Evolutionary conservation across 92 coral and sea anemone species (phyloP).

Genomic region (Paramuricea clavata): DNA sequence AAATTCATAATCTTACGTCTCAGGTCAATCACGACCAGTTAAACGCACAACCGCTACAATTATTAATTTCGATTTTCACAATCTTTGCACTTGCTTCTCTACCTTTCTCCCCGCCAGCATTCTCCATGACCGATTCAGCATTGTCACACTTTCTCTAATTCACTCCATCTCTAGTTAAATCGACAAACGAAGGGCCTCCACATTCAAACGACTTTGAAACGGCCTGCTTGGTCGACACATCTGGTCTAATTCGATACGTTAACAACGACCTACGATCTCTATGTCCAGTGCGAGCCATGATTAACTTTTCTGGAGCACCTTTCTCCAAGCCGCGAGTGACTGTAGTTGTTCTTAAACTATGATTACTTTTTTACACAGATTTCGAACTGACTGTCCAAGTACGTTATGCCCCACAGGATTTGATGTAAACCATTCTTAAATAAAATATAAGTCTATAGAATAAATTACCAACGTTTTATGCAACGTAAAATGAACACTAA

Average conservation of each 20-base stretch:
- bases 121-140: too few relatives aligned
- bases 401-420: not conserved
- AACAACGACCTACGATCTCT: not conserved
- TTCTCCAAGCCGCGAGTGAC: not conserved
- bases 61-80: too few relatives aligned
- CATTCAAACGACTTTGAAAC: not conserved
- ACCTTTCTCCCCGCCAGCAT: too few relatives aligned
- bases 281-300: not conserved
- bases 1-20: too few relatives aligned
- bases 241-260: not conserved
- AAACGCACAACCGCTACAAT: too few relatives aligned
- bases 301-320: not conserved
- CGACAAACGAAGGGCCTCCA: too few relatives aligned
- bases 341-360: not conserved
- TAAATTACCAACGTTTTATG: too few relatives aligned
- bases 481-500: not conserved
- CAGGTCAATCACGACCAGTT: too few relatives aligned
- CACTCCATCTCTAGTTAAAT: too few relatives aligned
- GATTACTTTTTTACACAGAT: not conserved
- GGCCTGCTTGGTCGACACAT: not conserved
- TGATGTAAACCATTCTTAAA: not conserved
- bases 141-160: too few relatives aligned
- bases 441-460: not conserved
- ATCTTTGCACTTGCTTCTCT: too few relatives aligned
- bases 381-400: not conserved